Conservation (phyloP, 2,888 invertebrate species). For the Phyllotreta cruciferae region DNA sequence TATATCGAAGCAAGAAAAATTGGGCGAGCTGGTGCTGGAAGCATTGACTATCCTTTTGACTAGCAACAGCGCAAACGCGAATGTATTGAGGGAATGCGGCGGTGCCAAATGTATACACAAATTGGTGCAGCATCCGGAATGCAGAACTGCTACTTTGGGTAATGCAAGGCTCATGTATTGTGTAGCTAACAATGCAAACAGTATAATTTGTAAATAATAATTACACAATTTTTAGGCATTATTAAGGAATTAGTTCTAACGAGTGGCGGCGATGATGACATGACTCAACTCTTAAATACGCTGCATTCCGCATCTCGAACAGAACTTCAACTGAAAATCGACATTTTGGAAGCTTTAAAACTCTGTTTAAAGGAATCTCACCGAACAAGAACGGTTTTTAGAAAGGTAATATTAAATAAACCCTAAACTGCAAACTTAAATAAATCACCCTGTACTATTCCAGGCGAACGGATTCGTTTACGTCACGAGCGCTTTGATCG, state of each 20-base stretch:
- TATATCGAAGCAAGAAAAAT: conserved; percentile 71
- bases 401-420: conserved; percentile 70
- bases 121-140: conserved; percentile 83
- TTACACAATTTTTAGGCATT: conserved; percentile 65
- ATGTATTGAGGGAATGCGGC: conserved; percentile 91
- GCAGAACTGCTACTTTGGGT: conserved; percentile 83
- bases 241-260: conserved; percentile 88
- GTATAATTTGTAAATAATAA: conserved; percentile 1
- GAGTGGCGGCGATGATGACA: conserved; percentile 94
- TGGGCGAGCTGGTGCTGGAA: conserved; percentile 88
- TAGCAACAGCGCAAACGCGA: conserved; percentile 87
- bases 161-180: conserved; percentile 38
- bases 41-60: conserved; percentile 83
- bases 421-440: no score
- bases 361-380: conserved; percentile 95
- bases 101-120: conserved; percentile 92
- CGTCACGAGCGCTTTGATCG: conserved; percentile 92
- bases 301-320: conserved; percentile 89
- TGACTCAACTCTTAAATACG: conserved; percentile 89
- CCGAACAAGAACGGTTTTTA: conserved; percentile 93
- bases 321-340: conserved; percentile 84
- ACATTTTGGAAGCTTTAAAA: conserved; percentile 87
- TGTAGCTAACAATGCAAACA: no score
- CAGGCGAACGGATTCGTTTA: conserved; percentile 95
- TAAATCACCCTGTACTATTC: conserved; percentile 21